Conservation (phyloP, 2,888 invertebrate species). For the Nemoura dubitans region DNA sequence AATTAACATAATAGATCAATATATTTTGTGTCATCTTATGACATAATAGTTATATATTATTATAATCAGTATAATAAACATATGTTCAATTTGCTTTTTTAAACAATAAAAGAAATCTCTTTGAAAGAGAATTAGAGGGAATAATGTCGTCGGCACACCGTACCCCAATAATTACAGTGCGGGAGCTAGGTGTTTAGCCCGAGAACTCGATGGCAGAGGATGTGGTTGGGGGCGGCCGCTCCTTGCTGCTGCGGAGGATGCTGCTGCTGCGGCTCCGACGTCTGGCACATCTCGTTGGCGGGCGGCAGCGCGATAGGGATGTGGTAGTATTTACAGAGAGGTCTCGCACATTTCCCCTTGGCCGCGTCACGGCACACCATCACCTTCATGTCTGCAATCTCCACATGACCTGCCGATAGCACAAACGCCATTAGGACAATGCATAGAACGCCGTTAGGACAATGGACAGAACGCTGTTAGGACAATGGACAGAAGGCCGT, state of each 20-base stretch:
- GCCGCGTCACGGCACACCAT: conserved; percentile 96
- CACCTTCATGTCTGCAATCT: conserved; percentile 94
- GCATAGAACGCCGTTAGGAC: too few species aligned
- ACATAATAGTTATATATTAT: conserved; percentile 54
- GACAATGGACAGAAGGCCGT: too few species aligned
- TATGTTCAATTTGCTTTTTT: conserved; percentile 48
- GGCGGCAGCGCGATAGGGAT: conserved; percentile 91
- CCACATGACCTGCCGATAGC: conserved; percentile 84
- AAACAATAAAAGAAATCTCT: conserved; percentile 50
- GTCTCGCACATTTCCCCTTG: conserved; percentile 91
- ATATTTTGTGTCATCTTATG: conserved; percentile 61
- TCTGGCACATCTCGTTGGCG: conserved; percentile 71
- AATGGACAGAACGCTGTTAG: too few species aligned
- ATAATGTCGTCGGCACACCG: conserved; percentile 37
- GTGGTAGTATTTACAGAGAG: conserved; percentile 97
- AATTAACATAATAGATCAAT: conserved; percentile 51
- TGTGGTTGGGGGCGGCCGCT: conserved; percentile 53
- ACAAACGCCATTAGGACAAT: conserved; percentile 27
- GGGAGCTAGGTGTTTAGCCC: conserved; percentile 49
- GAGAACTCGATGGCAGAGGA: conserved; percentile 49
- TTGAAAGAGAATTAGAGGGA: conserved; percentile 44
- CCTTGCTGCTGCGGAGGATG: conserved; percentile 54
- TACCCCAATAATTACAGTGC: conserved; percentile 40
- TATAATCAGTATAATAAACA: conserved; percentile 45
- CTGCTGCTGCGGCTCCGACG: conserved; percentile 60